A percentile compares a stretch with the other conserved stretches of the same genome.
These are phyloP conservation scores for Archocentrus centrarchus DNA, from an alignment of 2,113 vertebrate genomes.

Conservation along the genomic window DNA sequence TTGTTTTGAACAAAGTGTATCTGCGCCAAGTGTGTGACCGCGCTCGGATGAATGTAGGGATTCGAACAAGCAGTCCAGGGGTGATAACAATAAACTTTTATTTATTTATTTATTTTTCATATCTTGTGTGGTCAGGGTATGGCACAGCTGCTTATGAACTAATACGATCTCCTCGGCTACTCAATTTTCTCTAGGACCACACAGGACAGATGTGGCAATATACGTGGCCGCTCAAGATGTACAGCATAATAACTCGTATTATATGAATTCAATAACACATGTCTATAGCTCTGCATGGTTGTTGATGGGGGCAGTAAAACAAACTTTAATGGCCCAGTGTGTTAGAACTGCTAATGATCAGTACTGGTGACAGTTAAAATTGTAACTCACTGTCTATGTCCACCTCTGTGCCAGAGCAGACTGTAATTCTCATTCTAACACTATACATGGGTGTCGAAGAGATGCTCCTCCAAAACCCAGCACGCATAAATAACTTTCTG, in stretches of 20 bases:
- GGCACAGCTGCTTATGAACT: constrained; percentile 61
- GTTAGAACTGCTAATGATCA: constrained; percentile 70
- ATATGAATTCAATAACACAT: constrained; percentile 77
- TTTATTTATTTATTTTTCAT: constrained; percentile 25
- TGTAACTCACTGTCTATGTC: constrained; percentile 61
- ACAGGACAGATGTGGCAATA: constrained; percentile 59
- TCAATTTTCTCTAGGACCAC: constrained; percentile 67
- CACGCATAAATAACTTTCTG: constrained; percentile 40
- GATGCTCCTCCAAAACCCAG: constrained; percentile 20
- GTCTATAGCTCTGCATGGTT: constrained; percentile 51
- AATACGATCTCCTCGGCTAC: constrained; percentile 56
- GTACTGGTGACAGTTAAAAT: constrained; percentile 32
- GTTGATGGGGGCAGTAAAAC: constrained; percentile 73
- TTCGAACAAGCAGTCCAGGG: constrained; percentile 20
- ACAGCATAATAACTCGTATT: constrained; percentile 68
- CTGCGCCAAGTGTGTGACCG: constrained; percentile 9
- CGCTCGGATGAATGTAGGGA: constrained; percentile 20
- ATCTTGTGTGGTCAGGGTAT: constrained; percentile 29
- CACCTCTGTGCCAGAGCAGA: constrained; percentile 24
- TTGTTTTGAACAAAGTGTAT: constrained; percentile 58
- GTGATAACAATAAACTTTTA: constrained; percentile 29
- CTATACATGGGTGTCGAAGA: constrained; percentile 8
- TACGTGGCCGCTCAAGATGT: constrained; percentile 63
- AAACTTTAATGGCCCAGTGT: constrained; percentile 76
- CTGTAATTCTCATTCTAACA: constrained; percentile 52